phyloP scores from a whole-genome alignment of 1,140 invertebrate genomes.

The Drosophila yakuba region DNA sequence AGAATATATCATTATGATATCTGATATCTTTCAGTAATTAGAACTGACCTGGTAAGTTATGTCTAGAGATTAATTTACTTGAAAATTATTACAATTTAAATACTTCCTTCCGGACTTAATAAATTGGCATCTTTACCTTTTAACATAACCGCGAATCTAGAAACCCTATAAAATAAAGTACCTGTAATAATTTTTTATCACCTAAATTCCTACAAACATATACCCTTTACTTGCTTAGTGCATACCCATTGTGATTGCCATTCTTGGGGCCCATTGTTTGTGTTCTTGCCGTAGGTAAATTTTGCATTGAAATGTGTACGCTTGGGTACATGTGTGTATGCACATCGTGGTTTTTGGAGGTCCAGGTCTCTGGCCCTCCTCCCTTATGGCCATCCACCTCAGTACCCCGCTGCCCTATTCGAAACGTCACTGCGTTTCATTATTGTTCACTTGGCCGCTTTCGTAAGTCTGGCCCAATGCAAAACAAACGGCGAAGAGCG shows the following conservation, averaged over 20 bases:
- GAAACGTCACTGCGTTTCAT: conserved; percentile 31
- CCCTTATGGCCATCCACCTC: not conserved
- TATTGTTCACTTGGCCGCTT: conserved; percentile 72
- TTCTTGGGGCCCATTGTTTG: conserved; percentile 45
- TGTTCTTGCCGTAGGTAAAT: conserved; percentile 65
- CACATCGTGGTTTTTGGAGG: conserved; percentile 55
- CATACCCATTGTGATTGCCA: conserved; percentile 50
- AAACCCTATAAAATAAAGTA: too few relatives aligned
- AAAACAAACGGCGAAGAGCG: conserved; percentile 49
- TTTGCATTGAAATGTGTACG: conserved; percentile 61
- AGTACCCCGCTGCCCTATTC: not conserved
- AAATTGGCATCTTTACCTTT: too few relatives aligned
- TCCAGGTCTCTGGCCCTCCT: conserved; percentile 45
- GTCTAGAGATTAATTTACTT: too few relatives aligned
- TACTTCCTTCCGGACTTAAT: too few relatives aligned
- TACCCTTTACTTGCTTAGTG: not conserved
- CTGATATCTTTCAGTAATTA: too few relatives aligned
- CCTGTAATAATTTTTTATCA: too few relatives aligned
- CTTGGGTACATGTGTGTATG: conserved; percentile 23
- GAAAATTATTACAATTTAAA: too few relatives aligned
- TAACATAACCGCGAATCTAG: too few relatives aligned
- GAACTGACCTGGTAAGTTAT: too few relatives aligned
- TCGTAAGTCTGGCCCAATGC: conserved; percentile 66
- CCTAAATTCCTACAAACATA: too few relatives aligned
- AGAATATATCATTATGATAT: too few relatives aligned